These are phyloP conservation scores for Pteropus rufus DNA, from an alignment of 2,797 vertebrate species.

Conservation along the genomic window DNA sequence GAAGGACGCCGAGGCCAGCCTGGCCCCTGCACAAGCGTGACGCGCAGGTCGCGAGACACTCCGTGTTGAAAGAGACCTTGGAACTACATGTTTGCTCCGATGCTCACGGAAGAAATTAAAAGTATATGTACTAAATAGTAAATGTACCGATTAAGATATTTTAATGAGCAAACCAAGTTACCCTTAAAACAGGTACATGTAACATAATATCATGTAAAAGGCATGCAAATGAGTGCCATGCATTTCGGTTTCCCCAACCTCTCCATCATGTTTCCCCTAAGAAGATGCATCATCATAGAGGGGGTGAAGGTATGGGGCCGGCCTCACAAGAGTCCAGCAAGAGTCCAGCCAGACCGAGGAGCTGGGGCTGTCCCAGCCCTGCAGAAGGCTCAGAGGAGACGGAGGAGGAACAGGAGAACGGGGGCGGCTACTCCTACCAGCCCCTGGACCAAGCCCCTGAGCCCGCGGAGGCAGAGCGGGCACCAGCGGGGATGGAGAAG, in stretches of 20 bases:
- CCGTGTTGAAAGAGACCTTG: background rate
- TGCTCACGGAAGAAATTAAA: background rate
- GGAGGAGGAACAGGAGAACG: conserved; percentile 79
- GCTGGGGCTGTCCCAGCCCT: conserved; percentile 87
- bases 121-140: background rate
- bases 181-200: background rate
- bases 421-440: conserved; percentile 86
- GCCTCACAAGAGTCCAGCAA: background rate
- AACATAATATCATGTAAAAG: background rate
- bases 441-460: conserved; percentile 91
- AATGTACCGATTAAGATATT: background rate
- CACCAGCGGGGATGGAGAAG: conserved; percentile 62
- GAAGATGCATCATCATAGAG: background rate
- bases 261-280: background rate
- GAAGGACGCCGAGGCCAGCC: too few relatives aligned
- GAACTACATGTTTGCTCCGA: background rate
- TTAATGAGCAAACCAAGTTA: background rate
- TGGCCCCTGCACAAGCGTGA: too few relatives aligned
- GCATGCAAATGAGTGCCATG: background rate
- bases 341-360: background rate
- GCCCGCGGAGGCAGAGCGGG: conserved; percentile 72
- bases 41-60: too few relatives aligned
- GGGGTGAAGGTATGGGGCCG: background rate
- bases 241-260: background rate
- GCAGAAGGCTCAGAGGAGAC: conserved; percentile 81